A percentile compares a stretch with the other conserved stretches of the same genome.
phyloP scores from a whole-genome alignment of 2,888 invertebrate species.

The Masnerella sp. region DNA sequence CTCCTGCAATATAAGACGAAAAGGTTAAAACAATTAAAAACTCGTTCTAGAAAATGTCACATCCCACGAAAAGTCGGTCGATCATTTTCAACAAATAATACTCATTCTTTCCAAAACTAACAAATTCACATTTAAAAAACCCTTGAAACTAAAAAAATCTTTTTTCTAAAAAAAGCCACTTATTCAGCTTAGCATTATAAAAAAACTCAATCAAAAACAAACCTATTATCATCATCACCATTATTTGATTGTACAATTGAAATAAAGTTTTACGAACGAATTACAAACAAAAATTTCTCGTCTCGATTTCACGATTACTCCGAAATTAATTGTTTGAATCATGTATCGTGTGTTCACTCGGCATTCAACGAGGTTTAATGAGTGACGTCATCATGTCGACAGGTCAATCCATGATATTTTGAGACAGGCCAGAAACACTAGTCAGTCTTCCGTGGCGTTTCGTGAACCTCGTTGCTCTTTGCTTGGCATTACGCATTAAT shows the following conservation, averaged over 20 bases:
- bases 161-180: no score
- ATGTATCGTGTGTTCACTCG: conserved; percentile 50
- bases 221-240: no score
- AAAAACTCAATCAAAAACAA: no score
- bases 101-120: no score
- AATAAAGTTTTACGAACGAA: background rate
- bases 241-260: no score
- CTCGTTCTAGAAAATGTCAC: background rate
- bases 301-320: conserved; percentile 38
- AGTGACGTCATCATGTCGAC: conserved; percentile 76
- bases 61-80: no score
- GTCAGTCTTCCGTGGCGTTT: conserved; percentile 64
- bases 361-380: conserved; percentile 74
- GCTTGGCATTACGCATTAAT: conserved; percentile 33
- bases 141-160: no score
- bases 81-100: no score
- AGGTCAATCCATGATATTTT: conserved; percentile 75
- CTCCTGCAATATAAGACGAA: no score
- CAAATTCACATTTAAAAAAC: no score
- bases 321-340: conserved; percentile 51
- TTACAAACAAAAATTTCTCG: conserved; percentile 18
- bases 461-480: conserved; percentile 57
- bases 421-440: conserved; percentile 70
- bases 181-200: no score
- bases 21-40: conserved; percentile 1